A percentile compares a stretch with the other conserved stretches of the same genome.
Evolutionary conservation across 2,113 vertebrate genomes (phyloP).

Genomic region (Ceratotherium simum): DNA sequence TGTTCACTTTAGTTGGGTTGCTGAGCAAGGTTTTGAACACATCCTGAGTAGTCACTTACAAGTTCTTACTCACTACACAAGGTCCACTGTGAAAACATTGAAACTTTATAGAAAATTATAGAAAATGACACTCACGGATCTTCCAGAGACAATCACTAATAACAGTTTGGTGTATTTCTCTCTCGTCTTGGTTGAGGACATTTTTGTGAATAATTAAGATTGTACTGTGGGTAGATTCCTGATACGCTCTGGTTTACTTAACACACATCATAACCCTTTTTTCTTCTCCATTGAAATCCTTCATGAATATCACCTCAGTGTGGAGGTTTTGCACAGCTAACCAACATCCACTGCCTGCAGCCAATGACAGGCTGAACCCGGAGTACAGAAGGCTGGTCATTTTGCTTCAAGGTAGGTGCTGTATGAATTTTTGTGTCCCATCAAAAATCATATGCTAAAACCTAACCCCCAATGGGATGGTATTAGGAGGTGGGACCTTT

Average conservation of each 20-base stretch:
- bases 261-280: accelerated
- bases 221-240: background rate
- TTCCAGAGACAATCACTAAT: background rate
- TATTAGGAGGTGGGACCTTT: background rate
- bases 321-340: too few relatives aligned
- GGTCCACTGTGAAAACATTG: background rate
- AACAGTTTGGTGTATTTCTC: background rate
- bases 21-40: background rate
- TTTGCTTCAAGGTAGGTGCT: background rate
- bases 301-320: accelerated
- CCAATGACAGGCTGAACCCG: background rate
- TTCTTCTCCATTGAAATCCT: background rate
- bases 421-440: background rate
- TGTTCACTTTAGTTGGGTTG: background rate
- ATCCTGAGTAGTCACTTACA: background rate
- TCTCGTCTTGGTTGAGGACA: background rate
- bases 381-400: too few relatives aligned
- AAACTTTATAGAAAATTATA: background rate
- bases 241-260: background rate
- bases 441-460: background rate
- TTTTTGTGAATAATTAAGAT: background rate
- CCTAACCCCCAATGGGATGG: too few relatives aligned
- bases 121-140: background rate
- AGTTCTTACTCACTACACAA: background rate
- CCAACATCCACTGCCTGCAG: too few relatives aligned